These are phyloP conservation scores for Drosophila pseudotalamancana DNA, from an alignment of 2,888 invertebrate genomes.

Conservation along the genomic window DNA sequence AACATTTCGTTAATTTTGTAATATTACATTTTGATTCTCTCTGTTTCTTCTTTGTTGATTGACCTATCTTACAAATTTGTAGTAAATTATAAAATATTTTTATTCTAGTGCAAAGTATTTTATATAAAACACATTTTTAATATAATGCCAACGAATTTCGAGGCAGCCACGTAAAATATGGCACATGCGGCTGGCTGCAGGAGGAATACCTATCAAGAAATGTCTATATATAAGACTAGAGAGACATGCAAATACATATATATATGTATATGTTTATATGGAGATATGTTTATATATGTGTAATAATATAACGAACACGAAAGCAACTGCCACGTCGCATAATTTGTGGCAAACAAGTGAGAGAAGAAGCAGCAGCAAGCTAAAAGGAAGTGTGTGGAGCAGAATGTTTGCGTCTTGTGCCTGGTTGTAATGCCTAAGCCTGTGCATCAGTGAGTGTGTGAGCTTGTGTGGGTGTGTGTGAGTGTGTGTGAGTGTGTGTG, in stretches of 20 bases:
- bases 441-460: slow-evolving; percentile 29
- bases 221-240: slow-evolving; percentile 4
- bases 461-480: not conserved
- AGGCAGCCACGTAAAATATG: slow-evolving; percentile 46
- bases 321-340: slow-evolving; percentile 36
- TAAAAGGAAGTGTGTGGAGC: not conserved
- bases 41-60: too few species aligned
- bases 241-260: too few species aligned
- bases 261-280: slow-evolving; percentile 22
- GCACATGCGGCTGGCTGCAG: slow-evolving; percentile 18
- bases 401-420: slow-evolving; percentile 1
- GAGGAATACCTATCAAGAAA: not conserved
- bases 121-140: not conserved
- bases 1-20: too few species aligned
- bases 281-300: too few species aligned
- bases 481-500: slow-evolving; percentile 29
- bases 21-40: too few species aligned
- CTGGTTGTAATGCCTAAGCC: slow-evolving; percentile 24
- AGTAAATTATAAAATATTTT: too few species aligned
- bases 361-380: not conserved
- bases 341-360: slow-evolving; percentile 9
- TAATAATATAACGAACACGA: slow-evolving; percentile 28
- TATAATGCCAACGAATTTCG: slow-evolving; percentile 2
- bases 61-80: too few species aligned
- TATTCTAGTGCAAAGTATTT: too few species aligned